Conservation (phyloP, 2,113 vertebrate genomes). For the Petromus typicus region DNA sequence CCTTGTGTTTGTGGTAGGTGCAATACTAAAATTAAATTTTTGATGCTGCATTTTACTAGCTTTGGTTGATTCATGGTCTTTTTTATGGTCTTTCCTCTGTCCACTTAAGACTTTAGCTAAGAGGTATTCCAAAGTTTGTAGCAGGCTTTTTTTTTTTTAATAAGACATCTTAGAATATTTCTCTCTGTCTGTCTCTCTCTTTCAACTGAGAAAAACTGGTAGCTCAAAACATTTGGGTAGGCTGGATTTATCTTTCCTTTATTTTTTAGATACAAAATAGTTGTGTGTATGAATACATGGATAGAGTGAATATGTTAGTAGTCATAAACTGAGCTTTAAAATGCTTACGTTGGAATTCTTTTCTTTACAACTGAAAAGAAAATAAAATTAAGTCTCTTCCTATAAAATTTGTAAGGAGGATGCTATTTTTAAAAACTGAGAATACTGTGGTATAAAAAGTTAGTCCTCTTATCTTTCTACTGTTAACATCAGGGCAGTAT, state of each 20-base stretch:
- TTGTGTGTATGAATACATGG: not conserved
- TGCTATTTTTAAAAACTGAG: slow-evolving; percentile 80
- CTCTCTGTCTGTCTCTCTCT: too few relatives aligned
- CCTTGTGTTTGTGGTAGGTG: too few relatives aligned
- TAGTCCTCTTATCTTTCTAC: slow-evolving; percentile 48
- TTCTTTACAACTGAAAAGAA: slow-evolving; percentile 52
- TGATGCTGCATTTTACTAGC: too few relatives aligned
- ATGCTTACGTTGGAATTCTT: slow-evolving; percentile 45
- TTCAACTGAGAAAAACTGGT: not conserved
- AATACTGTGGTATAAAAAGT: slow-evolving; percentile 65
- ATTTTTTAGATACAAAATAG: not conserved
- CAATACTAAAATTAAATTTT: too few relatives aligned
- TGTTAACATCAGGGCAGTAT: slow-evolving; percentile 78
- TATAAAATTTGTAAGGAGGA: slow-evolving; percentile 68
- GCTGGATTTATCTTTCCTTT: not conserved
- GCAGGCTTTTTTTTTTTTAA: too few relatives aligned
- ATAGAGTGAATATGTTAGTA: not conserved
- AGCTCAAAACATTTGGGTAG: not conserved
- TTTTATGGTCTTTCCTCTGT: too few relatives aligned
- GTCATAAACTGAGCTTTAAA: slow-evolving; percentile 62
- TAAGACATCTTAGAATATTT: not conserved
- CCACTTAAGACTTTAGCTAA: too few relatives aligned
- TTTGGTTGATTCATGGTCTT: too few relatives aligned
- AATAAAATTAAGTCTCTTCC: slow-evolving; percentile 73
- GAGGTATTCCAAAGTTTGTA: too few relatives aligned